Evolutionary conservation across 2,797 vertebrate species (phyloP).

Genomic region (Podargus strigoides): DNA sequence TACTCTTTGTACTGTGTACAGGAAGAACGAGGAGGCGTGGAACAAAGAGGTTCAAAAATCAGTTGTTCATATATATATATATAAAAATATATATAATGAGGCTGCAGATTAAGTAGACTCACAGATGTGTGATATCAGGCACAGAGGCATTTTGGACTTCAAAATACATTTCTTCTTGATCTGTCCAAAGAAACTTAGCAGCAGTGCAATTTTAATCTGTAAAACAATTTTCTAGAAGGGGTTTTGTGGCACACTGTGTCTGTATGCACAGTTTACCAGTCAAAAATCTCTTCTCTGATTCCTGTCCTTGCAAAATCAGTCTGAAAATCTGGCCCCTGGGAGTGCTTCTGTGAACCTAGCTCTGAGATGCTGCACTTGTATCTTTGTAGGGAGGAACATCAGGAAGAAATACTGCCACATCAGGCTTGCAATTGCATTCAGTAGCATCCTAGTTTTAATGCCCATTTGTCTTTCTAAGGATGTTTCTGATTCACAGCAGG

Average conservation of each 20-base stretch:
- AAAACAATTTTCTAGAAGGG: neutral
- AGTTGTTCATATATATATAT: neutral
- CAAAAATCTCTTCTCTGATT: neutral
- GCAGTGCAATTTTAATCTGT: neutral
- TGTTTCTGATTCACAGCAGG: neutral
- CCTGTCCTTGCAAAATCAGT: neutral
- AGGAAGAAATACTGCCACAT: neutral
- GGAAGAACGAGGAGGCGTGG: neutral
- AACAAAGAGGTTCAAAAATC: constrained; percentile 4
- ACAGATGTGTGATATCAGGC: neutral
- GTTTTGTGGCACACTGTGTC: rapidly evolving
- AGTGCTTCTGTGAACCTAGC: neutral
- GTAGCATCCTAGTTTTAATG: neutral
- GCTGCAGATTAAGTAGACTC: neutral
- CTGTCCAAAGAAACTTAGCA: neutral
- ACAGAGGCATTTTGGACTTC: neutral
- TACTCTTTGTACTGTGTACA: neutral
- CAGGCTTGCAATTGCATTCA: neutral
- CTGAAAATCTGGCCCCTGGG: neutral
- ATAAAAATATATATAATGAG: neutral
- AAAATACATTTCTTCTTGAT: neutral
- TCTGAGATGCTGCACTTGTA: neutral
- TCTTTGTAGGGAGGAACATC: neutral
- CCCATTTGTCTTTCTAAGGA: neutral
- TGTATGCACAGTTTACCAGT: neutral